Evolutionary conservation across 1,140 invertebrate species (phyloP), one percentile per base, ranked within the genome.

Genomic region (Trichoplusia ni): DNA sequence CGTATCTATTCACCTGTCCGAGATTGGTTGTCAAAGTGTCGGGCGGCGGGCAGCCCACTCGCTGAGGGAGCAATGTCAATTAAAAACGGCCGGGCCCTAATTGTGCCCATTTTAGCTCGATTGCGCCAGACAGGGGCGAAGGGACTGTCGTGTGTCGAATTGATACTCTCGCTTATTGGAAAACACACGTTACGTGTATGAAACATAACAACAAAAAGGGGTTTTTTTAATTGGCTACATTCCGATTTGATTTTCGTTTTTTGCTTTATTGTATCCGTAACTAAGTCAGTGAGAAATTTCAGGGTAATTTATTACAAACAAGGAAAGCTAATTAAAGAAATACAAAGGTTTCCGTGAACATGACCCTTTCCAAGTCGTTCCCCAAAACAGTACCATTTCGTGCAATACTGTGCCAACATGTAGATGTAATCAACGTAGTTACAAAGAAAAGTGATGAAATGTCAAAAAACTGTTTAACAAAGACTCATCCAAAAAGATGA

Each of bases 101-200:
- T 85, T 87, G 77, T 78, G 71, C 69, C 71, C 82, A 74, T 81
- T 84, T 85, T 79, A 77, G 75, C 69, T 76, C 70, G 64, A 77
- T 77, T 82, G 72, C 70, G 69, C 69, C 68, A 69, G 63, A 64
- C 47, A 27, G 59, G 49, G 53, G 65, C 58, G 14, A 58, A 62
- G 38, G 62, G 64, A 44, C 33, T 33, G 37, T 33, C 56, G 59
- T 59, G 61, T 47, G 44, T 56, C 64, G 31, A 60, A 69, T 69
- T 54, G 59, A 59, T 67, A 47, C 13, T 1, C 27, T 31, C 27
- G 29, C n/a, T 2, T 16, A 4, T n/a, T 47, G 16, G n/a, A 47
- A 60, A 60, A 60, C 54, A 44, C 33, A 35, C 27, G 18, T 35
- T 23, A 35, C 21, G 13, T 40, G 18, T 23, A 33, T 7, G n/a